Percentiles rank a stretch among this genome's conserved stretches.
These are phyloP conservation scores for Chelonus formosanus DNA, from an alignment of 2,888 invertebrate genomes.

Conservation along the genomic window DNA sequence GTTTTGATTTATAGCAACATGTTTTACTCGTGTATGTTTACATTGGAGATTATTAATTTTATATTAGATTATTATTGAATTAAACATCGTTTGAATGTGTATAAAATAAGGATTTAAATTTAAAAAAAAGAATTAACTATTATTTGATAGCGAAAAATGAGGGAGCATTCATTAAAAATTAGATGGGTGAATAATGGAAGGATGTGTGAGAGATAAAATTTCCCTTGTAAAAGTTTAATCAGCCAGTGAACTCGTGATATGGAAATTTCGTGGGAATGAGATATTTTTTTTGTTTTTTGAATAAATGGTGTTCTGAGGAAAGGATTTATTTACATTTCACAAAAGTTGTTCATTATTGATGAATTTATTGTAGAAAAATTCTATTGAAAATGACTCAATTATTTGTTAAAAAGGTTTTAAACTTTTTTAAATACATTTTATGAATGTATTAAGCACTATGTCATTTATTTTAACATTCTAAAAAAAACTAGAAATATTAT, in stretches of 20 bases:
- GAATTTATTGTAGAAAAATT: too few relatives aligned
- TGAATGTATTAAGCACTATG: too few relatives aligned
- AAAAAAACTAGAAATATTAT: too few relatives aligned
- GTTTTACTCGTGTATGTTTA: not conserved
- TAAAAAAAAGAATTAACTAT: not conserved
- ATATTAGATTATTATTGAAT: not conserved
- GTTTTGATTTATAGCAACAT: conserved; percentile 47
- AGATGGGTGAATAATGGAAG: conserved; percentile 1
- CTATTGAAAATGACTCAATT: too few relatives aligned
- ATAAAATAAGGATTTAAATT: not conserved
- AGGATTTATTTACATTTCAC: too few relatives aligned
- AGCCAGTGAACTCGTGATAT: not conserved
- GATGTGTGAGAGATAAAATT: not conserved
- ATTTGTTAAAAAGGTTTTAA: too few relatives aligned
- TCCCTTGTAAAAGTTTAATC: not conserved
- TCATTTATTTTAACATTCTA: too few relatives aligned
- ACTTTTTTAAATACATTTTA: too few relatives aligned
- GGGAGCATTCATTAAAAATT: not conserved
- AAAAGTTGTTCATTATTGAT: too few relatives aligned
- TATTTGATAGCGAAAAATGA: not conserved
- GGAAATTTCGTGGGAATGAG: conserved; percentile 16
- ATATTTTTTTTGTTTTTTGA: not conserved
- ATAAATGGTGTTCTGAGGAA: too few relatives aligned
- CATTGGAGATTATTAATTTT: not conserved
- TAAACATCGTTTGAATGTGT: too few relatives aligned